phyloP scores from a whole-genome alignment of 2,113 vertebrate genomes.

The Heloderma charlesbogerti region DNA sequence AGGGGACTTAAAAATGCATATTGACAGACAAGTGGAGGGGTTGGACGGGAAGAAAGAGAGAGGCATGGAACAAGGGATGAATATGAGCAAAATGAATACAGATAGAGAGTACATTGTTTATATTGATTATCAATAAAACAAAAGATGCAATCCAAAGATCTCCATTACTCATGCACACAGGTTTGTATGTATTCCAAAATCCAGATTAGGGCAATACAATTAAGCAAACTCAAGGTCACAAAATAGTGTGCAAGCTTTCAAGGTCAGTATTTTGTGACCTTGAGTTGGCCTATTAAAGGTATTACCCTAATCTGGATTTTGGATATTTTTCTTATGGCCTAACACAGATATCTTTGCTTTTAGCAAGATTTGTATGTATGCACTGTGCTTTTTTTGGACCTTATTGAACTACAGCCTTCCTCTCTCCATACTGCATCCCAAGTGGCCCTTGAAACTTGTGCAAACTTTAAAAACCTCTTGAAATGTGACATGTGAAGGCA shows the following conservation, averaged over 20 bases:
- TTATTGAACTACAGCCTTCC: neutral
- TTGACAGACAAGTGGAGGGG: neutral
- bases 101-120: neutral
- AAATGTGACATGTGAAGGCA: neutral
- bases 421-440: neutral
- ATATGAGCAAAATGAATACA: neutral
- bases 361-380: neutral
- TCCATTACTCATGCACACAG: neutral
- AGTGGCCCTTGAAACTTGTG: neutral
- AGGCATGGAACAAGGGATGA: neutral
- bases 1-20: neutral
- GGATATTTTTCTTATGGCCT: no score
- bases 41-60: neutral
- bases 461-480: neutral
- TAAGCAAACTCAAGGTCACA: no score
- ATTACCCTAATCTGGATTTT: no score
- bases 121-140: neutral
- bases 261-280: no score
- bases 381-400: neutral
- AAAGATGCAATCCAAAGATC: neutral
- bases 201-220: no score
- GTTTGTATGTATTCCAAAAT: no score
- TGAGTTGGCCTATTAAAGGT: no score
- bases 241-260: no score
- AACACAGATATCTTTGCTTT: no score